phyloP scores from a whole-genome alignment of 1,140 invertebrate genomes.

The Psilanteris sp. region DNA sequence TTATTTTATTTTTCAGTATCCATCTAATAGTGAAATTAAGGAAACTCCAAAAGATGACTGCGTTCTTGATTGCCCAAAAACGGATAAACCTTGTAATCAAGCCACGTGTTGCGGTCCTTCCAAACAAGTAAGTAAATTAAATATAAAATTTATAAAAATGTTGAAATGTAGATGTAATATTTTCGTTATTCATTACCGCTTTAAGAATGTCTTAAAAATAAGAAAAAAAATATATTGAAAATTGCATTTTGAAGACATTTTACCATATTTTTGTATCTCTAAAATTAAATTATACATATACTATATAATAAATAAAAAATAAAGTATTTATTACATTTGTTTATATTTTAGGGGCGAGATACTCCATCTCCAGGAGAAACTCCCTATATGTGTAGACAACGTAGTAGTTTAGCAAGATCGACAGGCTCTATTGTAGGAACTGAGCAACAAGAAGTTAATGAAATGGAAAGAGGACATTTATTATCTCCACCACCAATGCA shows the following conservation, averaged over 20 bases:
- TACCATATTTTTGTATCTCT: too few relatives aligned
- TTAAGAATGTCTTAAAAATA: too few relatives aligned
- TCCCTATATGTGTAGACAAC: conserved; percentile 88
- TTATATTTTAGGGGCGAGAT: conserved; percentile 84
- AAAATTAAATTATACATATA: too few relatives aligned
- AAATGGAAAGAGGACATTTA: conserved; percentile 83
- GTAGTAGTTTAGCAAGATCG: conserved; percentile 81
- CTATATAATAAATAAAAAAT: too few relatives aligned
- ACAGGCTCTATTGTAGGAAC: conserved; percentile 70
- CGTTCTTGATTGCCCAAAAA: conserved; percentile 91
- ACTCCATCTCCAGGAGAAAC: conserved; percentile 88
- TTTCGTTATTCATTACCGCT: too few relatives aligned
- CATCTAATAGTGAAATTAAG: conserved; percentile 79
- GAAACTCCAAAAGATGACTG: conserved; percentile 84
- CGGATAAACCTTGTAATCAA: conserved; percentile 89
- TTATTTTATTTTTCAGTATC: conserved; percentile 68
- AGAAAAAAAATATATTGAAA: conserved; percentile 1
- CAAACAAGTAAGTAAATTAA: conserved; percentile 82
- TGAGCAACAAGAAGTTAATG: conserved; percentile 80
- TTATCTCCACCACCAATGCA: conserved; percentile 74
- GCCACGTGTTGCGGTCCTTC: conserved; percentile 90
- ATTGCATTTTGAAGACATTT: too few relatives aligned
- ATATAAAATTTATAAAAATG: too few relatives aligned
- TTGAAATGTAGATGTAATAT: too few relatives aligned
- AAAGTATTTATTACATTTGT: too few relatives aligned